Evolutionary conservation across 2,797 vertebrate genomes (phyloP).

Genomic region (Gastrophryne carolinensis): DNA sequence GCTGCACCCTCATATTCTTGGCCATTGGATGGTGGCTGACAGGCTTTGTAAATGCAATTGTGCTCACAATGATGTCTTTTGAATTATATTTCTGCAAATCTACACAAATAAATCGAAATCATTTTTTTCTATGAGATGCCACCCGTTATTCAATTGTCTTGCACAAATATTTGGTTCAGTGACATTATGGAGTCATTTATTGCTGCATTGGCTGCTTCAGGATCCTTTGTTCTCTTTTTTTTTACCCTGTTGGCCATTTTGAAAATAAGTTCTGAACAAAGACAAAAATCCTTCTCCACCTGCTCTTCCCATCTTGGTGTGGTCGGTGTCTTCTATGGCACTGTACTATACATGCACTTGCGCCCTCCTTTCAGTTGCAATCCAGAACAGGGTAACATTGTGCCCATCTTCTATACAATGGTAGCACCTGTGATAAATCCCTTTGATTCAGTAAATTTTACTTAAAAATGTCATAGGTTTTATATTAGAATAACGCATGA

Average conservation of each 20-base stretch:
- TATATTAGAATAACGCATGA: too few relatives aligned
- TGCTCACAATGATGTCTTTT: background rate
- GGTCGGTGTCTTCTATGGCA: background rate
- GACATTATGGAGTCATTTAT: background rate
- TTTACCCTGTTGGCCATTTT: background rate
- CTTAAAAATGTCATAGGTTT: too few relatives aligned
- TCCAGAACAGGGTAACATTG: background rate
- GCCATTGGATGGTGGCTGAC: background rate
- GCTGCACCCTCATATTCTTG: too few relatives aligned
- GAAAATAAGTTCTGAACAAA: background rate
- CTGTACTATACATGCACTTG: background rate
- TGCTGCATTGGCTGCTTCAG: background rate
- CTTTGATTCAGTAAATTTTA: too few relatives aligned
- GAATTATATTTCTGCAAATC: background rate
- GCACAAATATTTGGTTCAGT: background rate
- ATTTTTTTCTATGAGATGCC: conserved; percentile 17
- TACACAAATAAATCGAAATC: background rate
- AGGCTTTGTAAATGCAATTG: background rate
- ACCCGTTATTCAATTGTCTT: background rate
- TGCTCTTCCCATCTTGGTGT: background rate
- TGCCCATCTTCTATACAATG: background rate
- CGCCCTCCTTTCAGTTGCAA: background rate
- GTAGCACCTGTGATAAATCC: background rate
- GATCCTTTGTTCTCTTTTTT: background rate
- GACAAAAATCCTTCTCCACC: background rate